Evolutionary conservation across 2,888 invertebrate species (phyloP), one percentile per base, ranked within the genome.

Genomic region (Willowsia nigromaculata): DNA sequence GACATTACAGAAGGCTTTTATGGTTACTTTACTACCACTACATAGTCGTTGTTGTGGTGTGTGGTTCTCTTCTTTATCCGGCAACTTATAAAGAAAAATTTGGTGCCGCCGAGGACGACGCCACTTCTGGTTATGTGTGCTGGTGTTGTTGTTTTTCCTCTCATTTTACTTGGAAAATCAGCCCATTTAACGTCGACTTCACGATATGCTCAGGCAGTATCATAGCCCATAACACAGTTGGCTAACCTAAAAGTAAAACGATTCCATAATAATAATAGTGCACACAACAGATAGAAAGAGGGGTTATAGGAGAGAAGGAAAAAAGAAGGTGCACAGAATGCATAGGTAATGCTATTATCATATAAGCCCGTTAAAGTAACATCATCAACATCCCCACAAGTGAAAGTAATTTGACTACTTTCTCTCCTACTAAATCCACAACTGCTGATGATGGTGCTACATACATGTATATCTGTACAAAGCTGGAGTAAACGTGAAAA

Each of bases 391-490:
- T 82, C 82, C 27, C 53, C 43, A 47, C 50, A 71, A 83, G 65
- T 83, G 68, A 83, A 83, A 83, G 83, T 71, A 83, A 83, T 83
- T 83, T 83, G 83, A 83, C 68, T 83, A 33, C 15, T 56, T 80
- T 18, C 30, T 18, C 50, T 18, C 1, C 18, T 47, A 50, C 22
- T 40, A 33, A 18, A 56, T 22, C 56, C 56, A 22, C 18, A 22
- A n/a, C 62, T 62, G 62, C 15, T 62, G 30, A 1, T 71, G 22
- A 1, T 65, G 30, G 9, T 65, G 9, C 22, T 65, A 15, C 13
- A 47, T 15, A 47, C 15, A 47, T 47, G 6, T 47, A 47, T 15
- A 7, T 47, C 2, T 47, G 13, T 47, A 15, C 13, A 62, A 11
- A 22, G 6, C 3, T 1, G 3, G 4, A 22, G 11, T 30, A n/a